Base-by-base conservation (phyloP, 1,140 invertebrate species). In the Orchesella cincta region DNA sequence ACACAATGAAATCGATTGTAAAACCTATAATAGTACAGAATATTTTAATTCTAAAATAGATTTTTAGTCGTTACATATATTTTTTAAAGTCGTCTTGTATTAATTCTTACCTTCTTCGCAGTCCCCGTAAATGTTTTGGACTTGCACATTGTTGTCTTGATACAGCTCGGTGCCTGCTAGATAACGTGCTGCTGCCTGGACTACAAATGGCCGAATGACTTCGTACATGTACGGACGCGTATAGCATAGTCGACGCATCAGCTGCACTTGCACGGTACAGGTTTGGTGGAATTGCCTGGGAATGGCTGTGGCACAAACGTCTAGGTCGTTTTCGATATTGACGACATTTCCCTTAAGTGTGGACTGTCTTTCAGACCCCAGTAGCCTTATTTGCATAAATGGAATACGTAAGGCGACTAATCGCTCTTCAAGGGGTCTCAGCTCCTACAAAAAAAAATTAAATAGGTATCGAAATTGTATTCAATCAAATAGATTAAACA, bases 271-370 rank as follows among this genome's bases (percentile, higher is more conserved):
- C 57, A 81, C 39, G 1, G 78, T 79, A 0, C 71, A 54, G 0
- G 78, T 76, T 23, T 81, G 78, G 12, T 76, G 23, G 52, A 81
- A 77, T 34, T 33, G 67, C 14, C 80, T 70, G 51, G 80, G 80
- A 26, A 81, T 35, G 8, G 64, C 62, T 62, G 52, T 16, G 16
- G 73, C 74, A 46, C 71, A 74, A 1, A 62, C 26, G 33, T 78
- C 74, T 33, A 80, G 33, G 26, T 78, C 76, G 39, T 80, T 78
- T 33, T 70, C 64, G 1, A 80, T 51, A 51, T 80, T 80, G 33
- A 79, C 73, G 8, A 81, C 75, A 36, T 81, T 81, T 29, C 80
- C 78, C 0, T 52, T 14, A 14, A 81, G 23, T n/a, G 20, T 31
- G 3, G 36, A 75, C 33, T 81, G 80, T 8, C 73, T 1, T 8